Evolutionary conservation across 2,888 invertebrate genomes (phyloP).

Genomic region (Stictocephala bisonia): DNA sequence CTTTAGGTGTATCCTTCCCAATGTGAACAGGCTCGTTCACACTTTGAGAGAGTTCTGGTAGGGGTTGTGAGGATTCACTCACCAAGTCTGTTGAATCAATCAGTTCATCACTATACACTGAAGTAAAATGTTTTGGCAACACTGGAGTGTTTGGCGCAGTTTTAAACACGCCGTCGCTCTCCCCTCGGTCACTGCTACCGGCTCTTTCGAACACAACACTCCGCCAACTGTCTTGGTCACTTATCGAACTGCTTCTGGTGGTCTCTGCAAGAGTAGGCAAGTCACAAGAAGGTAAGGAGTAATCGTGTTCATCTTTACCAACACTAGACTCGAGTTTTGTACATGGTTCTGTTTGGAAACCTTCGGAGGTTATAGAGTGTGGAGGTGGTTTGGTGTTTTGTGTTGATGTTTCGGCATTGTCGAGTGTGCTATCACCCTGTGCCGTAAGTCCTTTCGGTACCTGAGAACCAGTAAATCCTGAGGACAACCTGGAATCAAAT

Average conservation of each 20-base stretch:
- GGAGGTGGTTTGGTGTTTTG: not conserved
- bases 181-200: slow-evolving; percentile 16
- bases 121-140: slow-evolving; percentile 30
- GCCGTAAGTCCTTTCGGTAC: not conserved
- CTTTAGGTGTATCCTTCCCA: too few species aligned
- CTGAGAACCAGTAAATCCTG: not conserved
- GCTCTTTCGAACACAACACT: not conserved
- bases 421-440: slow-evolving; percentile 1
- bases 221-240: not conserved
- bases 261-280: slow-evolving; percentile 21
- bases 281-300: not conserved
- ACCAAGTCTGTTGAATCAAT: too few species aligned
- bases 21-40: too few species aligned
- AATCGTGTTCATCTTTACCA: slow-evolving; percentile 1
- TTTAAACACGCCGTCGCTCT: slow-evolving; percentile 44
- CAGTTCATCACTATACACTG: slow-evolving; percentile 19
- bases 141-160: slow-evolving; percentile 48
- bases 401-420: not conserved
- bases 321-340: not conserved
- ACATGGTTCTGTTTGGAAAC: not conserved
- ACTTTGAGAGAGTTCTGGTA: too few species aligned
- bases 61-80: too few species aligned
- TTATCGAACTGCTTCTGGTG: not conserved
- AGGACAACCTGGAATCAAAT: slow-evolving; percentile 27
- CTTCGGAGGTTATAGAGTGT: not conserved